These are phyloP conservation scores for Pheucticus melanocephalus DNA, from an alignment of 2,113 vertebrate genomes.

Conservation along the genomic window DNA sequence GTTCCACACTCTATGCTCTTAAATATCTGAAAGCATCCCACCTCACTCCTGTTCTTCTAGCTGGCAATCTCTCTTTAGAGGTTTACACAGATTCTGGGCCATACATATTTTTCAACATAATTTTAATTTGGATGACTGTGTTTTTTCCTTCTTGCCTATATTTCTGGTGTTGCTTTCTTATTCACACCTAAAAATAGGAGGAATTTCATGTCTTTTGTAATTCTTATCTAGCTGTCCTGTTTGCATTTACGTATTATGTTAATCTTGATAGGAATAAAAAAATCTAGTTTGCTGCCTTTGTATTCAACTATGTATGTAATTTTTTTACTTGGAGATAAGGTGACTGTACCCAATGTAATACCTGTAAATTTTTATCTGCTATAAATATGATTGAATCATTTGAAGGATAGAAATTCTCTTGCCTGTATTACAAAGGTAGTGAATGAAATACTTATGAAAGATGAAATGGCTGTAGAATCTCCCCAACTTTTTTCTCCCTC, in stretches of 20 bases:
- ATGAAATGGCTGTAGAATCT: background rate
- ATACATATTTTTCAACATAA: background rate
- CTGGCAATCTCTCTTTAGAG: background rate
- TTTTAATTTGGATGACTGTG: background rate
- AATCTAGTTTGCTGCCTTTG: constrained; percentile 9
- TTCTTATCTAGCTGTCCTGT: background rate
- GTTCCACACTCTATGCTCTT: background rate
- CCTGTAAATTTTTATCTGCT: constrained; percentile 42
- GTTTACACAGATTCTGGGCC: background rate
- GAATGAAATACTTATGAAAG: background rate
- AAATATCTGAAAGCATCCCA: background rate
- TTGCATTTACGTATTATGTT: constrained; percentile 22
- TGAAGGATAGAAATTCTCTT: constrained; percentile 12
- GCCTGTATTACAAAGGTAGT: constrained; percentile 1
- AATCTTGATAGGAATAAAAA: constrained; percentile 36
- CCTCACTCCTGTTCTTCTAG: background rate
- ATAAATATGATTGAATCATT: constrained; percentile 6
- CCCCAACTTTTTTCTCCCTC: background rate
- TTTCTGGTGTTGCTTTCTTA: background rate
- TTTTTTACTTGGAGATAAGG: constrained; percentile 35
- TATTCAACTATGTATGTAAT: constrained; percentile 20
- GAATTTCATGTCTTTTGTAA: background rate
- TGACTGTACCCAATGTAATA: background rate
- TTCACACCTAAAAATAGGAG: background rate
- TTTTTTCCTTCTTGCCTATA: background rate